phyloP scores from a whole-genome alignment of 2,113 vertebrate genomes.

The Lycocorax pyrrhopterus region DNA sequence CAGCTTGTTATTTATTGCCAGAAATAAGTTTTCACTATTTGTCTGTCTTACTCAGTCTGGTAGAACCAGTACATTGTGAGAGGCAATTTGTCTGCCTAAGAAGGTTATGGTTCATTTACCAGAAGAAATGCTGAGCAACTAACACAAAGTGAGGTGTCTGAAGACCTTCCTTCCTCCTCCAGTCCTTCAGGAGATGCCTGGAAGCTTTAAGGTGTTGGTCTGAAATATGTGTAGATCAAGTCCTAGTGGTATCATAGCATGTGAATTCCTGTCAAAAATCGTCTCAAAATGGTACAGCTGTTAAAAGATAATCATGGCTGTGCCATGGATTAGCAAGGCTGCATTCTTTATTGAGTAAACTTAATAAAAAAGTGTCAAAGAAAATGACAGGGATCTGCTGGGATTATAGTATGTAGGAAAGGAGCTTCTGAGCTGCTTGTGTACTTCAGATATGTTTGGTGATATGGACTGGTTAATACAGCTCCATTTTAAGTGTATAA shows the following conservation, averaged over 20 bases:
- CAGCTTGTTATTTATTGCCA: not conserved
- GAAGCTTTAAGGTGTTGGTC: not conserved
- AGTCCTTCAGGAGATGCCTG: not conserved
- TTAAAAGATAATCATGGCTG: accelerated
- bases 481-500: not conserved
- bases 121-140: not conserved
- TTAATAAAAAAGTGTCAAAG: not conserved
- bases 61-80: not conserved
- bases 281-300: accelerated
- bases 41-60: not conserved
- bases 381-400: not conserved
- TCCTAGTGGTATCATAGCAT: not conserved
- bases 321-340: not conserved
- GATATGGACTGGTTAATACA: not conserved
- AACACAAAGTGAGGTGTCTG: not conserved
- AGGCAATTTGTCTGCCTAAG: not conserved
- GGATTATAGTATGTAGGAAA: not conserved
- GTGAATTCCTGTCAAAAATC: not conserved
- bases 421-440: not conserved
- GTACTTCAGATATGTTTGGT: not conserved
- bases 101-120: not conserved
- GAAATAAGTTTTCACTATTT: not conserved
- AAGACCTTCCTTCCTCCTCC: not conserved
- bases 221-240: not conserved
- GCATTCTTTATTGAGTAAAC: not conserved